Evolutionary conservation across 2,113 vertebrate species (phyloP).

Genomic region (Esox niger): DNA sequence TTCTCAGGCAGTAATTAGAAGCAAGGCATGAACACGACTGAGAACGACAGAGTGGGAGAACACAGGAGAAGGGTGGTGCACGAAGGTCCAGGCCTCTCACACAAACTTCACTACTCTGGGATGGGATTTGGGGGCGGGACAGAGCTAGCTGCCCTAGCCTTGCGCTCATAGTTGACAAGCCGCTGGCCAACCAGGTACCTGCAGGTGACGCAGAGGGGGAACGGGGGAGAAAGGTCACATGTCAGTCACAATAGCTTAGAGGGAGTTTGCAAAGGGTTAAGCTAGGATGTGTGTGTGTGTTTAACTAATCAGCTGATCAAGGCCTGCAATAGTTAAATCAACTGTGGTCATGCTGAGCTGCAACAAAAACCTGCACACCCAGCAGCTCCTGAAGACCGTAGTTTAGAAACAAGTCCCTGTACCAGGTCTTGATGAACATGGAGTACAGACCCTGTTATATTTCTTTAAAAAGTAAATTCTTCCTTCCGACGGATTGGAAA

Average conservation of each 20-base stretch:
- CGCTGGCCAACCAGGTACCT: constrained; percentile 98
- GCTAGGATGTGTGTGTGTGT: too few relatives aligned
- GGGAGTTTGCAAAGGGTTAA: too few relatives aligned
- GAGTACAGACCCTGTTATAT: neutral
- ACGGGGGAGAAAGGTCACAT: neutral
- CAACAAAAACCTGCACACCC: too few relatives aligned
- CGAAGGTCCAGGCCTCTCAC: constrained; percentile 28
- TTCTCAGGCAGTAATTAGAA: constrained; percentile 80
- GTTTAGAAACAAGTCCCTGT: too few relatives aligned
- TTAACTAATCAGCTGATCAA: neutral
- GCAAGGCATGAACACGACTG: constrained; percentile 57
- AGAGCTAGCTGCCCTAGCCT: constrained; percentile 83
- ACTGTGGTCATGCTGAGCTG: too few relatives aligned
- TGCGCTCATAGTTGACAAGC: constrained; percentile 97
- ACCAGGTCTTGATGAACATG: neutral
- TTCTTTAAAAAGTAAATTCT: too few relatives aligned
- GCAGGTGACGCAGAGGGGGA: constrained; percentile 28
- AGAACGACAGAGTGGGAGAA: neutral
- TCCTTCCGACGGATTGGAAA: too few relatives aligned
- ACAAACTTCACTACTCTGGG: constrained; percentile 74
- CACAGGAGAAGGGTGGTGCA: constrained; percentile 66
- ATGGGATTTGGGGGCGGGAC: constrained; percentile 78
- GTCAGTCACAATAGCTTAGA: too few relatives aligned
- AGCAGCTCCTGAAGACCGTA: too few relatives aligned
- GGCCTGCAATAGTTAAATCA: neutral